Conservation (phyloP, 2,797 vertebrate species). For the Fringilla coelebs region DNA sequence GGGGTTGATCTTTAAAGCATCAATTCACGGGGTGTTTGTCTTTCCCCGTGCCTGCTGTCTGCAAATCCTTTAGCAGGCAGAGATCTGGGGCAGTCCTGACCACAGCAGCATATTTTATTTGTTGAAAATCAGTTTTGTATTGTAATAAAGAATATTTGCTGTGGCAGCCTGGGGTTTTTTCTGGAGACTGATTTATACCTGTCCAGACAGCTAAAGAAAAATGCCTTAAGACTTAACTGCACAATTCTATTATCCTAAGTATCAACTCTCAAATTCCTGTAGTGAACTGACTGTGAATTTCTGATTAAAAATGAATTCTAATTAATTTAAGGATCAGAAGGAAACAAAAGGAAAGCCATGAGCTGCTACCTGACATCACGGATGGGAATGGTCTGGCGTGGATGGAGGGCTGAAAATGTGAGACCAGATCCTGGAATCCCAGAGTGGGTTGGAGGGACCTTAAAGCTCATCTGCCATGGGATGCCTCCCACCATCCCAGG, state of each 20-base stretch:
- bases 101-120: conserved; percentile 53
- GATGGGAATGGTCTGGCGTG: not conserved
- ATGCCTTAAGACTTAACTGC: not conserved
- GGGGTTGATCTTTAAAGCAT: not conserved
- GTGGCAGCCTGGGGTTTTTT: not conserved
- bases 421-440: not conserved
- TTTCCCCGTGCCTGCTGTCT: conserved; percentile 1
- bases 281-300: conserved; percentile 13
- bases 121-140: conserved; percentile 44
- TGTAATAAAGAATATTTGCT: conserved; percentile 48
- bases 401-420: not conserved
- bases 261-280: not conserved
- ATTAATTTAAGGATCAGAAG: not conserved
- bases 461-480: not conserved
- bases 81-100: conserved; percentile 16
- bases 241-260: not conserved
- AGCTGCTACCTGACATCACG: rapidly evolving
- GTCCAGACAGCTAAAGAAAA: conserved; percentile 33
- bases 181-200: conserved; percentile 37
- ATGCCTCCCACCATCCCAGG: not conserved
- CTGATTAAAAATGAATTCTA: conserved; percentile 10
- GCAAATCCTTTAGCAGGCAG: not conserved
- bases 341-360: not conserved
- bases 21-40: not conserved
- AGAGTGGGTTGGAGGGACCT: not conserved